These are phyloP conservation scores for Oceanites oceanicus DNA, from an alignment of 2,113 vertebrate species.

Conservation along the genomic window DNA sequence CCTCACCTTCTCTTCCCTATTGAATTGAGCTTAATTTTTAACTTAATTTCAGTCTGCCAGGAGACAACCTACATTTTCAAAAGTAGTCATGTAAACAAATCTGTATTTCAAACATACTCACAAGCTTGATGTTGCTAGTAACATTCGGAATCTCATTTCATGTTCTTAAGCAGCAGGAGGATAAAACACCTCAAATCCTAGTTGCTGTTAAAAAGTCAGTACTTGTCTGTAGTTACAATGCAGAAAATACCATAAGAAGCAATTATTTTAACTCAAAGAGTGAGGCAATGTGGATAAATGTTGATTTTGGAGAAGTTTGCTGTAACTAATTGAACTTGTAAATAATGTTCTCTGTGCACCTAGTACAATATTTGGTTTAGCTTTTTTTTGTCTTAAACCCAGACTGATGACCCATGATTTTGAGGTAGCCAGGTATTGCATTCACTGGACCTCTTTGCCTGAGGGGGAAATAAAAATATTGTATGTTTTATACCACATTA, in stretches of 20 bases:
- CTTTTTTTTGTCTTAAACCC: background rate
- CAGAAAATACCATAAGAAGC: background rate
- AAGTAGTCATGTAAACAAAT: constrained; percentile 19
- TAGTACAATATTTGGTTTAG: background rate
- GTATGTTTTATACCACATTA: background rate
- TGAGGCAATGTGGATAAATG: background rate
- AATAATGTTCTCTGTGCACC: background rate
- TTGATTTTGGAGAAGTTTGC: background rate
- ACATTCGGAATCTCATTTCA: background rate
- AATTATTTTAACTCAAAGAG: background rate
- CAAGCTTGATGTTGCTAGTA: background rate
- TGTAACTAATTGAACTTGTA: background rate
- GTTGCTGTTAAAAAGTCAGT: background rate
- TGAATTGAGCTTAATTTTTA: background rate
- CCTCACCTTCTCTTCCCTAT: background rate
- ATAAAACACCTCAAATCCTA: background rate
- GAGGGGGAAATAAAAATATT: background rate
- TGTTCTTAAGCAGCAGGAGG: background rate
- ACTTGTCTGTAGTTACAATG: background rate
- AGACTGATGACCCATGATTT: background rate
- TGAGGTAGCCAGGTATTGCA: background rate
- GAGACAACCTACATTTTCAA: background rate
- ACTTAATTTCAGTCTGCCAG: background rate
- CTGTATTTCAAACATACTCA: background rate
- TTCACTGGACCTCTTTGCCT: background rate